Evolutionary conservation across 2,113 vertebrate genomes (phyloP).

Genomic region (human (Homo sapiens)): DNA sequence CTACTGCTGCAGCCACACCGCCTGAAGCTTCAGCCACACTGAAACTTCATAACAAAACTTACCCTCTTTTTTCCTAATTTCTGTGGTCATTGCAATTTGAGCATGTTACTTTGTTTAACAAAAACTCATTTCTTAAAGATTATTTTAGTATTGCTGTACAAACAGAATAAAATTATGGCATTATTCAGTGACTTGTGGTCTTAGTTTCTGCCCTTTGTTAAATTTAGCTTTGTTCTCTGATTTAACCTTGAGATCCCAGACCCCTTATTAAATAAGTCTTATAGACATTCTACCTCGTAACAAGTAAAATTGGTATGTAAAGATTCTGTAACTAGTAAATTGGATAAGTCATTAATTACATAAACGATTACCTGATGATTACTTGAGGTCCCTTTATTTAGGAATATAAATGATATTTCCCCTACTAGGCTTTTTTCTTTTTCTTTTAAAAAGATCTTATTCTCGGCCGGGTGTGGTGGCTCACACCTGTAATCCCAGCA

Average conservation of each 20-base stretch:
- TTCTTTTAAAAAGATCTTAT: neutral
- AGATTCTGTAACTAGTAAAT: slow-evolving; percentile 18
- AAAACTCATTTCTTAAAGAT: slow-evolving; percentile 10
- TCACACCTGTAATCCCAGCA: no score
- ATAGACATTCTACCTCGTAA: neutral
- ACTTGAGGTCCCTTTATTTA: slow-evolving; percentile 20
- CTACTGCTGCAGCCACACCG: neutral
- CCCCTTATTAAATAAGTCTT: slow-evolving; percentile 32
- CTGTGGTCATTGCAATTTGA: slow-evolving; percentile 46
- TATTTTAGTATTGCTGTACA: slow-evolving; percentile 53
- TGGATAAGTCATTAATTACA: neutral
- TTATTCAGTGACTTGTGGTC: slow-evolving; percentile 37
- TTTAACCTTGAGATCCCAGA: slow-evolving; percentile 17
- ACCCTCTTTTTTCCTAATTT: slow-evolving; percentile 35
- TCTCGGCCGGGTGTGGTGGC: no score
- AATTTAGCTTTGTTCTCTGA: slow-evolving; percentile 51
- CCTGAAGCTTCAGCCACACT: slow-evolving; percentile 54
- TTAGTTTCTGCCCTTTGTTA: slow-evolving; percentile 54
- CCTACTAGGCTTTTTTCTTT: neutral
- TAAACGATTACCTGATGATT: neutral
- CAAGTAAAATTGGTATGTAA: slow-evolving; percentile 33
- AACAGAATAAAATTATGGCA: slow-evolving; percentile 33
- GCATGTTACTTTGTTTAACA: slow-evolving; percentile 32
- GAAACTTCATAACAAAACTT: slow-evolving; percentile 58
- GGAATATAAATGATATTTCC: slow-evolving; percentile 20